Evolutionary conservation across 2,888 invertebrate genomes (phyloP).

Genomic region (Agrochola macilenta): DNA sequence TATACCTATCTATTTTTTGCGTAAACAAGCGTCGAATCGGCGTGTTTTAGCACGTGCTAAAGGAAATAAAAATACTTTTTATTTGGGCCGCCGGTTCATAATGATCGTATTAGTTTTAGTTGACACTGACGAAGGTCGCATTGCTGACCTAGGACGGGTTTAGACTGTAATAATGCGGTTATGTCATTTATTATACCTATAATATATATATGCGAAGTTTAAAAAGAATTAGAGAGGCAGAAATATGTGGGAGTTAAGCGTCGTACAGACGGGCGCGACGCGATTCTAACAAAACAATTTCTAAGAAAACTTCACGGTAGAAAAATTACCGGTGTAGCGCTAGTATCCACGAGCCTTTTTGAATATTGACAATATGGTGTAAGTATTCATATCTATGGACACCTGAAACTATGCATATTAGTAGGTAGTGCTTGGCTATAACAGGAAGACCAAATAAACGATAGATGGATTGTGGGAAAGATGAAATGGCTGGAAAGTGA

Average conservation of each 20-base stretch:
- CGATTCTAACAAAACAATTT: no score
- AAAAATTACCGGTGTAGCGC: no score
- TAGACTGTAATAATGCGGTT: constrained; percentile 36
- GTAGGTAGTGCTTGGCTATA: background rate
- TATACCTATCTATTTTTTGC: constrained; percentile 44
- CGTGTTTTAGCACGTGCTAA: constrained; percentile 39
- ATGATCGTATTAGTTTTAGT: constrained; percentile 50
- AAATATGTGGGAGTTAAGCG: background rate
- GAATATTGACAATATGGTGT: background rate
- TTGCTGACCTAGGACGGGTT: constrained; percentile 42
- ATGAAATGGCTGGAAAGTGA: no score
- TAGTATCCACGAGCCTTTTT: no score
- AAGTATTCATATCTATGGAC: no score
- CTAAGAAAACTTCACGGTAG: no score
- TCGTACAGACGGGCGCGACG: no score
- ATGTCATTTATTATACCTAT: constrained; percentile 20
- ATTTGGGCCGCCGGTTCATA: constrained; percentile 53
- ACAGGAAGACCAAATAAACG: no score
- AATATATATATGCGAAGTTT: background rate
- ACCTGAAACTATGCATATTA: no score
- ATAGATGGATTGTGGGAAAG: background rate
- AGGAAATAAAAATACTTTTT: constrained; percentile 55
- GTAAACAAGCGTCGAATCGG: constrained; percentile 42
- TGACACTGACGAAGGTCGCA: constrained; percentile 65
- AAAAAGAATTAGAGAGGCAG: background rate